Percentiles rank a stretch among this genome's conserved stretches.
phyloP scores from a whole-genome alignment of 1,140 invertebrate genomes.

The Drosophila sulfurigaster region DNA sequence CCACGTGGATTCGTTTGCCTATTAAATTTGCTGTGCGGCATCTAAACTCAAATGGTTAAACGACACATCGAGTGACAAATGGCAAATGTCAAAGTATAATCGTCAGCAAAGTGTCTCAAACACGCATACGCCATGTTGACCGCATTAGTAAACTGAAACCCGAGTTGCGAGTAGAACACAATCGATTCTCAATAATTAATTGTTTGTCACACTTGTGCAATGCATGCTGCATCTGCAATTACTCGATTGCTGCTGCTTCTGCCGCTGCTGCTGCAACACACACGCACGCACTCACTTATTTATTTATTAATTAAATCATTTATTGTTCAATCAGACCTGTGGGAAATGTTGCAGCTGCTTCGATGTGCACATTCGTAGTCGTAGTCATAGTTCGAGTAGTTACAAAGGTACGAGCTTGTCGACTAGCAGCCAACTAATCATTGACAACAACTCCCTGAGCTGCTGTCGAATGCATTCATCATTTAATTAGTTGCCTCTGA shows the following conservation, averaged over 20 bases:
- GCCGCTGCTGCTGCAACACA: background rate
- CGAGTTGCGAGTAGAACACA: constrained; percentile 3
- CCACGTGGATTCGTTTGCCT: constrained; percentile 26
- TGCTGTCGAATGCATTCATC: constrained; percentile 66
- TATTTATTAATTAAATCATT: constrained; percentile 82
- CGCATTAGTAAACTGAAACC: constrained; percentile 5
- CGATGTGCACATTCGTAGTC: background rate
- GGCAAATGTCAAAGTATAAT: constrained; percentile 36
- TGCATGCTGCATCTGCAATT: constrained; percentile 58
- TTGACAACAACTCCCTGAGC: constrained; percentile 46
- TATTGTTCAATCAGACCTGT: constrained; percentile 74
- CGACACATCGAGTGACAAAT: constrained; percentile 17
- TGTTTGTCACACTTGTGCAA: constrained; percentile 74
- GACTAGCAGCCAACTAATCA: constrained; percentile 24
- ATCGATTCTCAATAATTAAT: constrained; percentile 71
- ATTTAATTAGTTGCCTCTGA: constrained; percentile 69
- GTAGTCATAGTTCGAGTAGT: background rate
- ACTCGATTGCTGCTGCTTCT: constrained; percentile 16
- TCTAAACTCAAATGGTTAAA: constrained; percentile 45
- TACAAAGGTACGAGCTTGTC: background rate
- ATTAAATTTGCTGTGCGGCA: constrained; percentile 62
- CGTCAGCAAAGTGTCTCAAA: constrained; percentile 59
- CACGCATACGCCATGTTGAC: constrained; percentile 58
- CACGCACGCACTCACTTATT: constrained; percentile 58
- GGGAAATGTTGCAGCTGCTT: constrained; percentile 56